Base-by-base conservation (phyloP, 2,888 invertebrate species). In the Cryptus viduatorius region DNA sequence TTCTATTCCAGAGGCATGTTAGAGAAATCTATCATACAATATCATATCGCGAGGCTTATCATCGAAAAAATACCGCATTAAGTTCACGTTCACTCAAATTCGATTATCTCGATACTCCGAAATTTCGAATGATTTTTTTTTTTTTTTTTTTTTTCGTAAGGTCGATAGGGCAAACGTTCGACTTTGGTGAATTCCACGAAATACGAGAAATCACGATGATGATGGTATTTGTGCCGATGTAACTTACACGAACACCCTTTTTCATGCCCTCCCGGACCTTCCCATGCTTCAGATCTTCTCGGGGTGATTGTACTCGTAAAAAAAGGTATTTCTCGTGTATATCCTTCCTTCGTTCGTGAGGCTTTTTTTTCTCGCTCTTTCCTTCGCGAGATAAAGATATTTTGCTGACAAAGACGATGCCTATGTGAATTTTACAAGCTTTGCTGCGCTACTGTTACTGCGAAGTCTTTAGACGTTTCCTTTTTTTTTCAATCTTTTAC, bases 401-500 rank as follows among this genome's bases (percentile, higher is more conserved):
- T 79, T 64, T 31, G 69, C 69, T 50, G 61, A 71, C 78, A 79
- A 79, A 79, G 71, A 64, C 4, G 50, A 79, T 71, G 68, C 78
- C 69, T 78, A 69, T 78, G 59, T 68, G 50, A 71, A 69, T 71
- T 24, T 37, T 19, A 61, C 69, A 12, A 12, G 61, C 64, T 48
- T 50, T 67, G 31, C 19, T 59, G 24, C 48, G 61, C 78, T 37
- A 69, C 69, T 42, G 59, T 69, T 79, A 71, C 78, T 71, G 48
- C 78, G 78, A 71, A 79, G 37, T 37, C 42, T 71, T 46, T 19
- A n/a, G 19, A 19, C 4, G 37, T 7, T 37, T 78, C 61, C 69
- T 7, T 78, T 86, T 89, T 87, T 61, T 31, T 42, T 37, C 44
- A 31, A 46, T 64, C 8, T 68, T 78, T 37, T 37, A n/a, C 37